phyloP scores from a whole-genome alignment of 1,140 invertebrate genomes.

The Neodiprion lecontei region DNA sequence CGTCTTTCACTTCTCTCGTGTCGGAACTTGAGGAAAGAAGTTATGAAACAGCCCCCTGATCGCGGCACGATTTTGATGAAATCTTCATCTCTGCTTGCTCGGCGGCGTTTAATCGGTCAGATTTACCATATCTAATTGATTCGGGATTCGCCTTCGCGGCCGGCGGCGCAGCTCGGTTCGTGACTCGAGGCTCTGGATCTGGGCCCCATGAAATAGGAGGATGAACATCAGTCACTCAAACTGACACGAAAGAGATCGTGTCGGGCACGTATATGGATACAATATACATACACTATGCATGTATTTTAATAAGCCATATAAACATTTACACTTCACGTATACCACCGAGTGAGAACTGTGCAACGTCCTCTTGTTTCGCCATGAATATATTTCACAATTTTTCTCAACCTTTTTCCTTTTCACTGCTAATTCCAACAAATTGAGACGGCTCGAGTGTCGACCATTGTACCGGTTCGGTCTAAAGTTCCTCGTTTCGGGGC shows the following conservation, averaged over 20 bases:
- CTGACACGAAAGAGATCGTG: not conserved
- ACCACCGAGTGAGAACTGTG: not conserved
- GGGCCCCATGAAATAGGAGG: not conserved
- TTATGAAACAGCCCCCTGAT: not conserved
- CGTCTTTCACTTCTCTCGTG: not conserved
- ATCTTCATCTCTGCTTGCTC: not conserved
- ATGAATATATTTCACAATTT: constrained; percentile 5
- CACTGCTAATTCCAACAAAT: too few relatives aligned
- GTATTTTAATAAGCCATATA: not conserved
- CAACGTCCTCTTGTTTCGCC: not conserved
- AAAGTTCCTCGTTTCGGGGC: too few relatives aligned
- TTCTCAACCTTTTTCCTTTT: not conserved
- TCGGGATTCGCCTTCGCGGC: not conserved
- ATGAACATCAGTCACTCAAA: too few relatives aligned
- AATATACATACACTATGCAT: not conserved
- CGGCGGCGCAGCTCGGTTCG: not conserved
- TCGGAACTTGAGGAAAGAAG: not conserved
- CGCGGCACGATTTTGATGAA: not conserved
- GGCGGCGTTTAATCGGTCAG: not conserved
- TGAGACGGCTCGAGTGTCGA: too few relatives aligned
- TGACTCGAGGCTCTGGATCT: not conserved
- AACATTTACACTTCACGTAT: not conserved
- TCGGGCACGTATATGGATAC: not conserved
- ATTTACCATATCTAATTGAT: not conserved
- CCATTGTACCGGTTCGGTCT: too few relatives aligned